Base-by-base conservation (phyloP, 2,113 vertebrate species). In the Pluvianellus socialis region DNA sequence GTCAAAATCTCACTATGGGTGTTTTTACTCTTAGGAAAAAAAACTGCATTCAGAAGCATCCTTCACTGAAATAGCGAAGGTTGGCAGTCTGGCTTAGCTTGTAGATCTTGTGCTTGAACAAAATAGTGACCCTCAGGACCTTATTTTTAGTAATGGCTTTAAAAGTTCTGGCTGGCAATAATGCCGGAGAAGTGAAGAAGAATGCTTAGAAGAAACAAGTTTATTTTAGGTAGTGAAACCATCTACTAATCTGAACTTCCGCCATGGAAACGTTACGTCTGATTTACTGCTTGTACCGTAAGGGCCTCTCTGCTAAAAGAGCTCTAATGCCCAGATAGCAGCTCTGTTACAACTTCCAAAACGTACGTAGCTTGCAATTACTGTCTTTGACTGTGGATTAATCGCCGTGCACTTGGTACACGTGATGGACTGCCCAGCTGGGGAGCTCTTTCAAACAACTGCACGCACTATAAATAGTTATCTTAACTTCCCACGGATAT, bases 1-100 rank as follows among this genome's bases (percentile, higher is more conserved):
- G 92, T 94, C 55, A 97, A 97, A 97, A 94, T 93, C 87, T 93
- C 56, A 45, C 68, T 70, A 89, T 74, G 90, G 63, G 67, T 93
- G 91, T 96, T 95, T 96, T 97, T 97, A 96, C 94, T 97, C 26
- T 76, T 42, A 82, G 49, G 66, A 10, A 52, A 59, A 74, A 72
- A 52, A 10, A 4, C 8, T 52, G 40, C 63, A 9, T 73, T 72
- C 10, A 35, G 72, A 84, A 80, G 49, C 28, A 10, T 66, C 63
- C 27, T 15, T 66, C 59, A 53, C 14, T 68, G 40, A 56, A 79
- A 38, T 3, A 32, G 32, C 33, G 62, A 79, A 42, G 47, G 28
- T 14, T 74, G 42, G 40, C 49, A 67, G 30, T 32, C 73, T 84
- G 83, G 61, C 58, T 87, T 56, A 70, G 45, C 1, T 81, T 49